Percentiles rank a stretch among this genome's conserved stretches.
Evolutionary conservation across 2,797 vertebrate genomes (phyloP).

Genomic region (Intellagama lesueurii): DNA sequence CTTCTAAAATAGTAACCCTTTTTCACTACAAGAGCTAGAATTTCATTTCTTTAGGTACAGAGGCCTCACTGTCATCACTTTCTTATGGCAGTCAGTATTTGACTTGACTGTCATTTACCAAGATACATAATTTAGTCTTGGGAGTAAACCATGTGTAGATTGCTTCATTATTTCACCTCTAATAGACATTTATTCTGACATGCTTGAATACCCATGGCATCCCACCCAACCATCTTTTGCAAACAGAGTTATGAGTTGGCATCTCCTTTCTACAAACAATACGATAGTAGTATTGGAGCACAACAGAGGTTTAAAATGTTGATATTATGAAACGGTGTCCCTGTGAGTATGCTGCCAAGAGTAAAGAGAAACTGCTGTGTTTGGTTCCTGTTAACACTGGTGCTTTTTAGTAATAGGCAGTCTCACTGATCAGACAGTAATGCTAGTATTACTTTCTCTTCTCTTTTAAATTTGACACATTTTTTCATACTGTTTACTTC

Average conservation of each 20-base stretch:
- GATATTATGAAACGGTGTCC: not conserved
- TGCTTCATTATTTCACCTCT: not conserved
- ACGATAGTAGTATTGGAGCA: not conserved
- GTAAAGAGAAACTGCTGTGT: not conserved
- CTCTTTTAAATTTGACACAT: not conserved
- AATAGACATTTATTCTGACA: not conserved
- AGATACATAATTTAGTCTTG: not conserved
- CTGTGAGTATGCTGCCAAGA: not conserved
- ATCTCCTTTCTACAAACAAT: not conserved
- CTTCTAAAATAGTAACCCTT: not conserved
- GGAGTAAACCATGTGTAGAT: not conserved
- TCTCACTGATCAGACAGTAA: not conserved
- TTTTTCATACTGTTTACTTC: not conserved
- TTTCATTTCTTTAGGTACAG: not conserved
- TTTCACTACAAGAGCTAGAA: not conserved
- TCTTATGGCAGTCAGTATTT: not conserved
- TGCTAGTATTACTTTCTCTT: not conserved
- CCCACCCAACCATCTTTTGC: not conserved
- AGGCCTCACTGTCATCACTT: not conserved
- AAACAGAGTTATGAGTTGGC: not conserved
- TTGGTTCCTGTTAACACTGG: not conserved
- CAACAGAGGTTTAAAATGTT: not conserved
- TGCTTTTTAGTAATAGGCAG: slow-evolving; percentile 3
- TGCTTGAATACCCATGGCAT: not conserved
- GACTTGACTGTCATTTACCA: not conserved